These are phyloP conservation scores for Ploceus nigricollis DNA, from an alignment of 2,113 vertebrate species.

Conservation along the genomic window DNA sequence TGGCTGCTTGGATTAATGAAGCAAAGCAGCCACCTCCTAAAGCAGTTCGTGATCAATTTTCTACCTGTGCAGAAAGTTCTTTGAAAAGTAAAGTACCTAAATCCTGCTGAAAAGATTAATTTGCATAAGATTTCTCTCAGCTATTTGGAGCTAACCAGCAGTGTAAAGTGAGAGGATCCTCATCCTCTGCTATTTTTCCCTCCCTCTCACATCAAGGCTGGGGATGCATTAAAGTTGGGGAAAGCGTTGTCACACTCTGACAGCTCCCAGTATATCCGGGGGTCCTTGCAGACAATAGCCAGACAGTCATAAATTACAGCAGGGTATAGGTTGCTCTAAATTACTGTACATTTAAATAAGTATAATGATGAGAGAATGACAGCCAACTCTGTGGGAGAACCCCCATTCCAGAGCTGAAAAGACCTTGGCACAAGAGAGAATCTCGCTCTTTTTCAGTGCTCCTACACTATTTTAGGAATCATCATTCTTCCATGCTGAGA, in stretches of 20 bases:
- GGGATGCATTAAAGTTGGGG: neutral
- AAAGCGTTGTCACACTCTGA: neutral
- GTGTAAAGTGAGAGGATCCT: neutral
- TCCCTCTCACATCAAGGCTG: neutral
- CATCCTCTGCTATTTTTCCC: neutral
- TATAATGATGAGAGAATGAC: slow-evolving; percentile 35
- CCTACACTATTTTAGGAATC: slow-evolving; percentile 33
- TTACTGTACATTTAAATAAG: neutral
- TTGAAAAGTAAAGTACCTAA: neutral
- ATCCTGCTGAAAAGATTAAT: neutral
- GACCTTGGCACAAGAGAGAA: slow-evolving; percentile 19
- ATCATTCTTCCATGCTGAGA: slow-evolving; percentile 49
- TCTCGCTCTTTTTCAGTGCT: neutral
- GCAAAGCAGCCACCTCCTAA: neutral
- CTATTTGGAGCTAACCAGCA: neutral
- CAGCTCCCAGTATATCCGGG: neutral
- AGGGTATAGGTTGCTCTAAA: slow-evolving; percentile 14
- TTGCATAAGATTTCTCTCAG: neutral
- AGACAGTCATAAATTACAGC: neutral
- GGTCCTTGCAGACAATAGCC: neutral
- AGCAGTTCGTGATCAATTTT: neutral
- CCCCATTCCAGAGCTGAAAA: slow-evolving; percentile 31
- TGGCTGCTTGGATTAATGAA: neutral
- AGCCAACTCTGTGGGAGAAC: neutral
- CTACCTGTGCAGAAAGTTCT: neutral